Evolutionary conservation across 2,888 invertebrate genomes (phyloP), one percentile per base, ranked within the genome.

Genomic region (Ferdinandea cuprea): DNA sequence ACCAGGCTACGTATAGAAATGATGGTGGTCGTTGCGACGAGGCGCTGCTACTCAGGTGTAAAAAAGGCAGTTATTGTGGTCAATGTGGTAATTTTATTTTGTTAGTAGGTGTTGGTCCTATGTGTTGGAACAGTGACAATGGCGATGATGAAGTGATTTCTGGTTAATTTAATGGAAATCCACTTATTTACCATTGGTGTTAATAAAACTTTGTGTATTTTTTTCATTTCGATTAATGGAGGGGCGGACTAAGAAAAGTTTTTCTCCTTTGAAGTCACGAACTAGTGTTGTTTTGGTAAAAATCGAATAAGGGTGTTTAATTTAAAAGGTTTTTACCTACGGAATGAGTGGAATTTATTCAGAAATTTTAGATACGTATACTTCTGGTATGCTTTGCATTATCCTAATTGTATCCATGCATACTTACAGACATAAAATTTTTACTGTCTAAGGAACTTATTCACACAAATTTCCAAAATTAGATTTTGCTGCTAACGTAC

Each of bases 131-230:
- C 40, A 13, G 21, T 13, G 40, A 30, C 46, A 50, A 19, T 37
- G 32, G 44, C 65, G 42, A 65, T 72, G 80, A 76, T 83, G 61
- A 83, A 83, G 81, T 83, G 81, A 83, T 83, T 83, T 83, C 77
- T 83, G 72, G 77, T 83, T 66, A 77, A 83, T 83, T 83, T 77
- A 77, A 83, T 77, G 81, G 77, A 77, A 83, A 77, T 83, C 71
- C 52, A 46, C 69, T 66, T 72, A 65, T 83, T 83, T 77, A 35
- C 71, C 66, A 54, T 65, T 52, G 59, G 46, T 61, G 66, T 54
- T 77, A 77, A 66, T 66, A 56, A 72, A 72, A 77, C 66, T 48
- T 17, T 5, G n/a, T n/a, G n/a, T n/a, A 21, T 48, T 72, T 81
- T 54, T 77, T 81, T 72, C 44, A 77, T 61, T 83, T 72, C 77